Base-by-base conservation (phyloP, 1,140 invertebrate species). In the Drusus annulatus region DNA sequence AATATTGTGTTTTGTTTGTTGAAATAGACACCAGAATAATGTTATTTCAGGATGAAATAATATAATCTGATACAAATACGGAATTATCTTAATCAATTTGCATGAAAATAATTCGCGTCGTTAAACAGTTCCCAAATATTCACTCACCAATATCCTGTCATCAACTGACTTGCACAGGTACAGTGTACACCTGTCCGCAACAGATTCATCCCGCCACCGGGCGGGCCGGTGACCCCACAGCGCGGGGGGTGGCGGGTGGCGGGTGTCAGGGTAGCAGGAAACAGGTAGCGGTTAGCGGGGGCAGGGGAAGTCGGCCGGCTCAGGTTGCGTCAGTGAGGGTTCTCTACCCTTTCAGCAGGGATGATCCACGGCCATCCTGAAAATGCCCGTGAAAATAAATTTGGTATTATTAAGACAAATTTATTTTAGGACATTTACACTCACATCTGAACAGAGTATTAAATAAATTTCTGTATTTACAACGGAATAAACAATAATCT, bases 131-230 rank as follows among this genome's bases (percentile, higher is more conserved):
- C n/a, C 16, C 0, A 65, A 65, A 65, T 36, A 65, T 65, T 65
- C 62, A 65, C 65, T 69, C 65, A 69, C 65, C 65, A 19, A 69
- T 69, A 50, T 45, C 21, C 17, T 25, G 62, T 65, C 62, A 65
- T 28, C n/a, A 65, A 4, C 62, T 31, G 62, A 28, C 25, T 25
- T 31, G 25, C 23, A 8, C 25, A 45, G 36, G 36, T 45, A 45
- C 10, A 45, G 10, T 25, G 65, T 31, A 69, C 28, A 69, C 17
- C 31, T 69, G 65, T 69, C 65, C 31, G n/a, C 17, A 23, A 21
- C 65, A 69, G 65, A 36, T 36, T 13, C 28, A 21, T 25, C 25
- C 13, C 16, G 10, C 16, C 25, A 16, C 10, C 23, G 23, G 5
- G 17, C 3, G 60, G 17, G 15, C 15, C 7, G 17, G 23, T 17